Percentiles rank a stretch among this genome's conserved stretches.
phyloP scores from a whole-genome alignment of 2,888 invertebrate genomes.

The Ophion slaviceki region DNA sequence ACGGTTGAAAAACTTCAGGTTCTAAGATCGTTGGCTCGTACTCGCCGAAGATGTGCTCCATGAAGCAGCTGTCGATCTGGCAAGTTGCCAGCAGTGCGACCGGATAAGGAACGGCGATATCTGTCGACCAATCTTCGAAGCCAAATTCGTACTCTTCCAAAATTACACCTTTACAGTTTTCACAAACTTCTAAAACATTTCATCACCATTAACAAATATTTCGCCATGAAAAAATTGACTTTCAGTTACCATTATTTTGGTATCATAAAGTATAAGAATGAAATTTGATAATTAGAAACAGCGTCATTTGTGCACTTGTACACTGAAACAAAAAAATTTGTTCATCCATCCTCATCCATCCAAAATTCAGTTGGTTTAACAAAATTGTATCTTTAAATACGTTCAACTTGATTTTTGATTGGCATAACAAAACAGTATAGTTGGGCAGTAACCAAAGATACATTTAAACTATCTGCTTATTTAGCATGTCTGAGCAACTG shows the following conservation, averaged over 20 bases:
- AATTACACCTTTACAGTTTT: conserved; percentile 34
- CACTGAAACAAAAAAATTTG: no score
- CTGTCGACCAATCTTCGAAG: conserved; percentile 15
- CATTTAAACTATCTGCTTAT: no score
- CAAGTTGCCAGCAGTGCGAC: conserved; percentile 42
- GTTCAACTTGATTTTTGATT: no score
- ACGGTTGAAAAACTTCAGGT: conserved; percentile 27
- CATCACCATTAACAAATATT: neutral
- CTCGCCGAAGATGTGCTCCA: conserved; percentile 1
- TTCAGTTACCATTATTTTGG: neutral
- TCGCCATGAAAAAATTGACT: neutral
- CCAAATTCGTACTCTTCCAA: conserved; percentile 9
- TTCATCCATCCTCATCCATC: no score
- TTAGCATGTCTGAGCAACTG: no score
- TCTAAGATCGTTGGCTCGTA: neutral
- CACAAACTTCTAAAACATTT: neutral
- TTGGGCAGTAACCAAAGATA: no score
- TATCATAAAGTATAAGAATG: no score
- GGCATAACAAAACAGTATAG: no score
- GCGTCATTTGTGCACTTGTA: no score
- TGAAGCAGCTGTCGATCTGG: conserved; percentile 56
- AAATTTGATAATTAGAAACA: no score
- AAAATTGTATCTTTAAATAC: no score
- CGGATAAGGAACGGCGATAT: conserved; percentile 49
- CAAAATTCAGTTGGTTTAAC: no score